Base-by-base conservation (phyloP, 2,113 vertebrate genomes). In the Callopanchax toddi region DNA sequence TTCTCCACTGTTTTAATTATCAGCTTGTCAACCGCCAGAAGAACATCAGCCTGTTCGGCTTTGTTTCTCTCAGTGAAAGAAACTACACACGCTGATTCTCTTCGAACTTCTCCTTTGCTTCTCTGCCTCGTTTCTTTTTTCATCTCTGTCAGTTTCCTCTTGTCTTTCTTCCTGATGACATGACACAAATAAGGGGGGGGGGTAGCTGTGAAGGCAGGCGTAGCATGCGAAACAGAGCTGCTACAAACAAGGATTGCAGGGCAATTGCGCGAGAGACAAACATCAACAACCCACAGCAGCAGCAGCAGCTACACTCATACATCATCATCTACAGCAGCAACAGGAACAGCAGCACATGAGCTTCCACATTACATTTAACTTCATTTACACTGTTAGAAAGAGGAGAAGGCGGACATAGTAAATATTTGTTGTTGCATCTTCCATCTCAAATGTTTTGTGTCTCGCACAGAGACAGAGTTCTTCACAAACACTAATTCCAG, bases 181-280 rank as follows among this genome's bases (percentile, higher is more conserved):
- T 63, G 52, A 75, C 75, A 60, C 67, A 58, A 76, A 67, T 26
- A 51, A 23, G 1, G 20, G 3, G 23, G 25, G 15, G 17, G 26
- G 22, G 58, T 21, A 59, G 18, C 43, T 37, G 68, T 17, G 56
- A 71, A 67, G 52, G 52, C 46, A 56, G 37, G 25, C 2, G 29
- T 51, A 46, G 67, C 43, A 10, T 42, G 66, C 1, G 9, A 54
- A 76, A 60, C 62, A 3, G 40, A 76, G 61, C 61, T 13, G 64
- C 64, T 69, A 44, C 67, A 54, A 76, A 71, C 57, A 60, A 46
- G 20, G 68, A 81, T 80, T 78, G 78, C 82, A 57, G 54, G 53
- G 70, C 72, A 67, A 67, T 80, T 73, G 80, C 76, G 77, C 18
- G 25, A 86, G 78, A 76, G 76, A 75, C 71, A 82, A 82, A 83